These are phyloP conservation scores for Dryobates pubescens DNA, from an alignment of 2,797 vertebrate genomes.

Conservation along the genomic window DNA sequence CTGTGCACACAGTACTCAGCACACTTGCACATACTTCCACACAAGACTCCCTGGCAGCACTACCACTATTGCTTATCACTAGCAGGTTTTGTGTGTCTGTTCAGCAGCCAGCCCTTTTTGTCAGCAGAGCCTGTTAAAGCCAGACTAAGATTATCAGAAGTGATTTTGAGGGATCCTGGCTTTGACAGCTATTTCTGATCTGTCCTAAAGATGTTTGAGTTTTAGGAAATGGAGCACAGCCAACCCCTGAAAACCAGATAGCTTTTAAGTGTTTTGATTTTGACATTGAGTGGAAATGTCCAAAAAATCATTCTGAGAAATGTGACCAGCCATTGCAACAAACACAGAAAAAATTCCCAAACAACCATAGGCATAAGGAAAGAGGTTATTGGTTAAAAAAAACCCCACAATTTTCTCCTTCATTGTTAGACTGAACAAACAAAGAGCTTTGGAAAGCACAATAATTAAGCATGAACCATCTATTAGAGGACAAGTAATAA, in stretches of 20 bases:
- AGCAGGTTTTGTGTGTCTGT: neutral
- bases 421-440: slow-evolving; percentile 4
- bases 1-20: neutral
- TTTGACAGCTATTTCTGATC: neutral
- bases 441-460: neutral
- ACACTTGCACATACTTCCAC: too few species aligned
- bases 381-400: neutral
- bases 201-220: neutral
- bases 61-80: neutral
- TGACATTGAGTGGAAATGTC: neutral
- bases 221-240: neutral
- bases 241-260: neutral
- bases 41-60: neutral
- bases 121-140: neutral
- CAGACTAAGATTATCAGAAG: neutral
- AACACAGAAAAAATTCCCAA: slow-evolving; percentile 20
- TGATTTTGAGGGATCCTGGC: neutral
- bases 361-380: neutral
- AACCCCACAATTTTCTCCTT: neutral
- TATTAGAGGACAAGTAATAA: neutral
- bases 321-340: neutral
- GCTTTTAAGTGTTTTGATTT: neutral
- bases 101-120: neutral
- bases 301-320: slow-evolving; percentile 43
- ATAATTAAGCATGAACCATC: slow-evolving; percentile 4